phyloP scores from a whole-genome alignment of 2,113 vertebrate genomes.

The Galemys pyrenaicus region DNA sequence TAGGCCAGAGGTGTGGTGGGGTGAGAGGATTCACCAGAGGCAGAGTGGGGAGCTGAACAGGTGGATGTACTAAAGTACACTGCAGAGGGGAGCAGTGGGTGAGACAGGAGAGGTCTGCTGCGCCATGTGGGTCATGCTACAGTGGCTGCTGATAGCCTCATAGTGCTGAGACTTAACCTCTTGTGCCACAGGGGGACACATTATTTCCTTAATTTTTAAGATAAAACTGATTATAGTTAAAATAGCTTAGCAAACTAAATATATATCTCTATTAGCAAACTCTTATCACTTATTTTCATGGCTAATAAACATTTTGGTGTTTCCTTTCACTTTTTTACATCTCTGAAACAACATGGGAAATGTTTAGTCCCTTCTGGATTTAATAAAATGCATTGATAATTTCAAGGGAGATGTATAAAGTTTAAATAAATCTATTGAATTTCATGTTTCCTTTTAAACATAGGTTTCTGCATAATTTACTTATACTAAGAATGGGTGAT shows the following conservation, averaged over 20 bases:
- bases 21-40: too few relatives aligned
- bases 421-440: conserved; percentile 16
- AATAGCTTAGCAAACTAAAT: background rate
- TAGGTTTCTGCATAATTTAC: conserved; percentile 8
- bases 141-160: too few relatives aligned
- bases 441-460: background rate
- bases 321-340: background rate
- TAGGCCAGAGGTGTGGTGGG: too few relatives aligned
- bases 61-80: too few relatives aligned
- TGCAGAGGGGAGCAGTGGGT: too few relatives aligned
- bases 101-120: too few relatives aligned
- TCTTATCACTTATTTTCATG: background rate
- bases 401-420: background rate
- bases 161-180: too few relatives aligned
- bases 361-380: conserved; percentile 40
- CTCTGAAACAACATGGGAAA: background rate
- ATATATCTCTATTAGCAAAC: background rate
- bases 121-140: too few relatives aligned
- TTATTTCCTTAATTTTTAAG: conserved; percentile 24
- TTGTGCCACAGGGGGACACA: too few relatives aligned
- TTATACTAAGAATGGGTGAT: conserved; percentile 15
- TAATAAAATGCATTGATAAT: conserved; percentile 49
- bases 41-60: too few relatives aligned
- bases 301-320: background rate
- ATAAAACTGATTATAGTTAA: background rate